A percentile compares a stretch with the other conserved stretches of the same genome.
phyloP scores from a whole-genome alignment of 2,113 vertebrate species.

The Melanerpes formicivorus region DNA sequence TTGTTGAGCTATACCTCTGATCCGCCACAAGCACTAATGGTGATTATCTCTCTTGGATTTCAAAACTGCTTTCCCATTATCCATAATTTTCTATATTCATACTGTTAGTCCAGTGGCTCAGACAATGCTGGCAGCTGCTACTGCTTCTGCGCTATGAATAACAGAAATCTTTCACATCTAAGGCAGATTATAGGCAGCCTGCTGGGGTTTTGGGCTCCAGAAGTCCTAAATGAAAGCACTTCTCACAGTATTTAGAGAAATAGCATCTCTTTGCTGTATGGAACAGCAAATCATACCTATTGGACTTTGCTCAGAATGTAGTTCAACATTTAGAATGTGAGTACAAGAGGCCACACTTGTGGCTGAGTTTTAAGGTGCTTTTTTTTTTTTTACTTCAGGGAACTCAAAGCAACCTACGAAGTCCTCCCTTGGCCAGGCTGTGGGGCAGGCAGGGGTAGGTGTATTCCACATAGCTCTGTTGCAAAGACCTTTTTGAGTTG shows the following conservation, averaged over 20 bases:
- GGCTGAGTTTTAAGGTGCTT: not conserved
- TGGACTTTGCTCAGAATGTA: not conserved
- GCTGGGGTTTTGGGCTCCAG: conserved; percentile 49
- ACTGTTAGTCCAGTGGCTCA: conserved; percentile 33
- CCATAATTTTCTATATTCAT: conserved; percentile 58
- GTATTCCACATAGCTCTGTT: accelerated
- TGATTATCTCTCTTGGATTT: conserved; percentile 56
- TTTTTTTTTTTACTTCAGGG: not conserved
- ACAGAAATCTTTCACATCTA: conserved; percentile 34
- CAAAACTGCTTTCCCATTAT: conserved; percentile 66
- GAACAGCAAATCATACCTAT: conserved; percentile 37
- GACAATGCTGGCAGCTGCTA: conserved; percentile 18
- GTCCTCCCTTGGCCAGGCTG: not conserved
- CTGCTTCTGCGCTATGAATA: not conserved
- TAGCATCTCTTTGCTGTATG: not conserved
- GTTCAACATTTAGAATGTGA: not conserved
- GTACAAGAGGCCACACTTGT: not conserved
- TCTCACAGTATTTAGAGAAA: conserved; percentile 59
- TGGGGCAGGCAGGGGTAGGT: no score
- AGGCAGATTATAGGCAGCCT: conserved; percentile 54
- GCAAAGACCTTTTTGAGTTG: not conserved
- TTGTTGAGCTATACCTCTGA: conserved; percentile 54
- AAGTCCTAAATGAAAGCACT: conserved; percentile 45
- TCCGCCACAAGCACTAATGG: not conserved
- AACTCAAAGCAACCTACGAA: not conserved